phyloP scores from a whole-genome alignment of 2,113 vertebrate genomes.

The Machaerirhynchus nigripectus region DNA sequence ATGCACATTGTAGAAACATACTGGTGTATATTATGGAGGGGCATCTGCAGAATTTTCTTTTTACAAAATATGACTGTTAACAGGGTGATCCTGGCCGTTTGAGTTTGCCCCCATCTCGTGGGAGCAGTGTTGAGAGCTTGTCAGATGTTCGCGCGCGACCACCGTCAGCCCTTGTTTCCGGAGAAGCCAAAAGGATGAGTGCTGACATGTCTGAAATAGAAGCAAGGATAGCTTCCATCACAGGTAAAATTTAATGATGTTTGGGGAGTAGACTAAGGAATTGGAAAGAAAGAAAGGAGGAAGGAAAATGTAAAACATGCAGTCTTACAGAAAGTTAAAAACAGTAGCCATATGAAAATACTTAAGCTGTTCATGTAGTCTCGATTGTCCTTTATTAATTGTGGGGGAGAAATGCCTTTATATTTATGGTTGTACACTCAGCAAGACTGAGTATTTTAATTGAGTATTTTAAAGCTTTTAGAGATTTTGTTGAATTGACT shows the following conservation, averaged over 20 bases:
- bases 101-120: conserved; percentile 89
- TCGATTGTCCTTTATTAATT: not conserved
- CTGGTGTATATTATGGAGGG: not conserved
- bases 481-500: not conserved
- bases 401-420: not conserved
- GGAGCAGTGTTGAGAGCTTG: conserved; percentile 93
- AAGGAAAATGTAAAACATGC: not conserved
- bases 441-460: not conserved
- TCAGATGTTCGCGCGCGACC: conserved; percentile 75
- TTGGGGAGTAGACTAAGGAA: not conserved
- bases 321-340: not conserved
- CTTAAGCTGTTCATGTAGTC: not conserved
- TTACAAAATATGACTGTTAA: conserved; percentile 10
- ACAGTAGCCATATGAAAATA: not conserved
- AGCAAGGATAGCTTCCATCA: conserved; percentile 81
- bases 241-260: conserved; percentile 81
- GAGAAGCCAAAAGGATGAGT: conserved; percentile 93
- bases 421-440: not conserved
- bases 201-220: conserved; percentile 95
- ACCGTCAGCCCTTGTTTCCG: conserved; percentile 75
- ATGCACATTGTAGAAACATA: not conserved
- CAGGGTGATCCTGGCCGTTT: conserved; percentile 87
- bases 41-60: not conserved
- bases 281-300: not conserved
- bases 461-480: not conserved